A percentile compares a stretch with the other conserved stretches of the same genome.
phyloP scores from a whole-genome alignment of 2,797 vertebrate species.

The Lycodopsis pacificus region DNA sequence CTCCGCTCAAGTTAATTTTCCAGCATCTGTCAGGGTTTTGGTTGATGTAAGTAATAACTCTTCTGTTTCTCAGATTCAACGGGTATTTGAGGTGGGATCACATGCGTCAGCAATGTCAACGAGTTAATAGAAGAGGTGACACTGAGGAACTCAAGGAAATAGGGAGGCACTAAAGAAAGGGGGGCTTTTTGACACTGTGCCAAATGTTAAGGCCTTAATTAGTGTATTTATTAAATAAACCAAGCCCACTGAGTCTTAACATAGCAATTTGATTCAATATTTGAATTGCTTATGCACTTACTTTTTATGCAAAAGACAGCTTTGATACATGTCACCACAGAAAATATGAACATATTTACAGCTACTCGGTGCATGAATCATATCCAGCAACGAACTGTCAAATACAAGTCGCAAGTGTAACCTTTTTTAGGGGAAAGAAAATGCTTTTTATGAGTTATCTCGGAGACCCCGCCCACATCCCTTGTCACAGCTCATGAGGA shows the following conservation, averaged over 20 bases:
- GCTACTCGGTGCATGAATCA: not conserved
- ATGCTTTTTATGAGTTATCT: not conserved
- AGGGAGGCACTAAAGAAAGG: not conserved
- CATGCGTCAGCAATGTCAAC: not conserved
- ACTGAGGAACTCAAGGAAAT: not conserved
- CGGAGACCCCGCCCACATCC: not conserved
- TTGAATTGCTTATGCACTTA: not conserved
- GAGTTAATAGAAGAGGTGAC: slow-evolving; percentile 14
- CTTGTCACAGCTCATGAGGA: not conserved
- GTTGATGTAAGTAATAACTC: not conserved
- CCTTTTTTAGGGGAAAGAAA: fast-evolving
- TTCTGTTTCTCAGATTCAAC: slow-evolving; percentile 19
- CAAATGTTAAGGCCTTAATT: not conserved
- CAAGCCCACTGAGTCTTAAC: not conserved
- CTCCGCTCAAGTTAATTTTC: not conserved
- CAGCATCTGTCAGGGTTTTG: not conserved
- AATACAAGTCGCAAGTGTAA: not conserved
- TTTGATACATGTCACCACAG: not conserved
- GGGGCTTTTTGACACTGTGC: not conserved
- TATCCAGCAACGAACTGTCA: not conserved
- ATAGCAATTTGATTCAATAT: not conserved
- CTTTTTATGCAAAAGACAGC: not conserved
- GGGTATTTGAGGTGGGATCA: slow-evolving; percentile 14
- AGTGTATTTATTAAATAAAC: not conserved
- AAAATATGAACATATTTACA: not conserved